phyloP scores from a whole-genome alignment of 1,140 invertebrate species.

The Phthorimaea operculella region DNA sequence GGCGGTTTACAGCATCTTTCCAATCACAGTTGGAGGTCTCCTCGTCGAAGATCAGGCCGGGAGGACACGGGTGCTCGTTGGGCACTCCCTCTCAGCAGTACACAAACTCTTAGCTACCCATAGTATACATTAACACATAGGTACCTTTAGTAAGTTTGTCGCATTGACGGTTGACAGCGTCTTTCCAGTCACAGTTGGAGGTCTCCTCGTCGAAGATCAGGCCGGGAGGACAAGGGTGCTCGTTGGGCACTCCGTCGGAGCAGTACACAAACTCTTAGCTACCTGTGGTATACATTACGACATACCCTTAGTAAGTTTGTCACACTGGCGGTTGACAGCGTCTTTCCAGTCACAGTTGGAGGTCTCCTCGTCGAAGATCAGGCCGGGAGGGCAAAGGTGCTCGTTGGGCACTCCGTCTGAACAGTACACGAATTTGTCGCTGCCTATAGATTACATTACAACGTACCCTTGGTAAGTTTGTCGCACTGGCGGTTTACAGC shows the following conservation, averaged over 20 bases:
- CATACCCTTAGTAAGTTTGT: too few species aligned
- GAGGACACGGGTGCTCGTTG: conserved; percentile 79
- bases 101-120: conserved; percentile 86
- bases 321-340: conserved; percentile 70
- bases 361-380: conserved; percentile 81
- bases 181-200: conserved; percentile 80
- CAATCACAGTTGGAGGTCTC: conserved; percentile 80
- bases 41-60: conserved; percentile 84
- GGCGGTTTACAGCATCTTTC: conserved; percentile 69
- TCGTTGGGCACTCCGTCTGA: conserved; percentile 77
- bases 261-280: too few species aligned
- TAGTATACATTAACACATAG: too few species aligned
- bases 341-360: conserved; percentile 80
- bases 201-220: conserved; percentile 82
- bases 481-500: conserved; percentile 71
- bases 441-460: too few species aligned
- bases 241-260: conserved; percentile 76
- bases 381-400: conserved; percentile 81
- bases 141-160: conserved; percentile 73
- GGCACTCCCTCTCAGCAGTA: conserved; percentile 82
- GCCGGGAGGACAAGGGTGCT: conserved; percentile 81
- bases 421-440: conserved; percentile 87
- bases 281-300: too few species aligned
- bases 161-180: conserved; percentile 70
- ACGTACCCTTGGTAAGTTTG: conserved; percentile 72